These are phyloP conservation scores for Vidua macroura DNA, from an alignment of 2,113 vertebrate species.

Conservation along the genomic window DNA sequence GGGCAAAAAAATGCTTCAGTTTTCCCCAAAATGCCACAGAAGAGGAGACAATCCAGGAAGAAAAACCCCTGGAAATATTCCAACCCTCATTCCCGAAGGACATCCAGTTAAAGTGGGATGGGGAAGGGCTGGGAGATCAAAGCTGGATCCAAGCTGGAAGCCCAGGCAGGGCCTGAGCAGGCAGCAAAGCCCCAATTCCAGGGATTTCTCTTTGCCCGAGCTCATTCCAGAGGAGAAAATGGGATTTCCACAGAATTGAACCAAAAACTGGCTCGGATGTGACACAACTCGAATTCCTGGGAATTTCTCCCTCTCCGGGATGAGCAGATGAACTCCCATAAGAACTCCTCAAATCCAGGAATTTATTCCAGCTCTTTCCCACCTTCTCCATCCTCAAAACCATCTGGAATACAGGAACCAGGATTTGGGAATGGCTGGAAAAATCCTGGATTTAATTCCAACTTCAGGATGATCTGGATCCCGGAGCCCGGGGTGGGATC, in stretches of 20 bases:
- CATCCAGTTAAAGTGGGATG: not conserved
- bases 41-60: accelerated
- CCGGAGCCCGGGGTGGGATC: not conserved
- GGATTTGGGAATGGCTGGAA: not conserved
- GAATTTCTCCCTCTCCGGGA: not conserved
- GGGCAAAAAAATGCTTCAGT: accelerated
- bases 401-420: accelerated
- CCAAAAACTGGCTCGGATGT: accelerated
- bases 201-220: not conserved
- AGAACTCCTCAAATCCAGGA: not conserved
- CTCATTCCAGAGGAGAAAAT: not conserved
- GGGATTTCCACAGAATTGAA: not conserved
- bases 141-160: not conserved
- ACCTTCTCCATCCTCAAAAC: not conserved
- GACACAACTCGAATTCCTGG: accelerated
- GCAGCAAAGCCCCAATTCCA: too few species aligned
- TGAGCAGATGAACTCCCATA: not conserved
- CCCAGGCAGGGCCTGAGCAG: not conserved
- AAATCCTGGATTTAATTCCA: not conserved
- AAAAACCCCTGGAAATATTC: not conserved
- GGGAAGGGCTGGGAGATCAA: not conserved
- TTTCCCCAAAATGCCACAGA: not conserved
- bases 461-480: not conserved
- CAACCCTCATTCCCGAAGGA: not conserved
- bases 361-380: not conserved